Evolutionary conservation across 92 coral and sea anemone species (phyloP).

Genomic region (Phenganax marumi): DNA sequence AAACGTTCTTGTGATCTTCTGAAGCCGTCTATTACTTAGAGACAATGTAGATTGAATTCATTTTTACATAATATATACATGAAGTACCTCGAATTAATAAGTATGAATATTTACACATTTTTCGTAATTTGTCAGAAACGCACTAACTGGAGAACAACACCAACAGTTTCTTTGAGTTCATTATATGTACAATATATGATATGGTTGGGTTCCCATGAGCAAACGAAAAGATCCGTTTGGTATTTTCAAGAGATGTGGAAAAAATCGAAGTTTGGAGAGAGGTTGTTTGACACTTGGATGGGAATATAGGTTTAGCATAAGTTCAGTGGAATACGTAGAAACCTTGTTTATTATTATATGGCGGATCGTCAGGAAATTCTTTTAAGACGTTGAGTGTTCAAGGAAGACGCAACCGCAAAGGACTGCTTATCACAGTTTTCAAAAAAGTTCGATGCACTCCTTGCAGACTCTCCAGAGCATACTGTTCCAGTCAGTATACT

Average conservation of each 20-base stretch:
- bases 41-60: neutral
- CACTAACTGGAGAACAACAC: neutral
- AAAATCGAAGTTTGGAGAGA: neutral
- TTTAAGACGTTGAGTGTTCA: too few species aligned
- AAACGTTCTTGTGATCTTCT: neutral
- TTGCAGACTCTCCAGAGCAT: too few species aligned
- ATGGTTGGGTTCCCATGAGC: neutral
- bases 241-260: neutral
- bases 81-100: neutral
- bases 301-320: too few species aligned
- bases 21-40: too few species aligned
- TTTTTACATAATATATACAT: slow-evolving; percentile 22
- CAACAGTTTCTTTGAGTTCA: neutral
- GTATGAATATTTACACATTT: slow-evolving; percentile 15
- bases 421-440: too few species aligned
- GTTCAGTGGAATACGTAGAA: too few species aligned
- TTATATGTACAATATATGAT: slow-evolving; percentile 9
- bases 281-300: too few species aligned
- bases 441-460: too few species aligned
- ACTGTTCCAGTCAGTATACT: neutral
- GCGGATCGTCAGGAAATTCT: too few species aligned
- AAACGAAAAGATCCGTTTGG: neutral
- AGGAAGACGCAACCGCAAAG: too few species aligned
- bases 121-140: neutral
- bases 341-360: too few species aligned